Evolutionary conservation across 1,140 invertebrate genomes (phyloP), one percentile per base, ranked within the genome.

Genomic region (Zaprionus nigranus): DNA sequence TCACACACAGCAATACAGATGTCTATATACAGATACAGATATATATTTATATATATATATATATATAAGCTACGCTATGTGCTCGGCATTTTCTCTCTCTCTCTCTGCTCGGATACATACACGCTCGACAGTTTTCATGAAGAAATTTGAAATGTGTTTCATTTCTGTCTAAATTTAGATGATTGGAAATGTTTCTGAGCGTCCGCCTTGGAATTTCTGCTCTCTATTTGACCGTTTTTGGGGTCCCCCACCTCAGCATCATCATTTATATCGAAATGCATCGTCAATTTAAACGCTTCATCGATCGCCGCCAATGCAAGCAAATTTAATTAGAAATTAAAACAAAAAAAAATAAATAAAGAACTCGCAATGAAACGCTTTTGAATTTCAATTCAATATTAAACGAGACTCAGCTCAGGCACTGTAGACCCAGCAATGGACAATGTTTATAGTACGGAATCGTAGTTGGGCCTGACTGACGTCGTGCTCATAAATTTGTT

Each of bases 111-210:
- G 76, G 81, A 90, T 85, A 90, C 85, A 88, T 65, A 78, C 56
- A 62, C 63, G 81, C 70, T 82, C 81, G 84, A 81, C 85, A 81
- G 43, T 71, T 57, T 81, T 90, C 85, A 88, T 90, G 85, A 90
- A 90, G 90, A 85, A 82, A 12, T 87, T 82, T 90, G 82, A 90
- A 90, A 90, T 90, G 85, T 90, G 85, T 90, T 90, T 90, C 86
- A 90, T 90, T 90, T 90, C 81, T 34, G 83, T 88, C 84, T 87
- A 90, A 90, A 73, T 82, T 90, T 90, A 90, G 85, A 82, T 77
- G 81, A 90, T 90, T 90, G 85, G 85, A 90, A 88, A 90, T 90
- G 81, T 79, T 72, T 79, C 38, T 60, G 38, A 76, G 60, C 57
- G 13, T 11, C 38, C 20, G 62, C 38, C 62, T 61, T 64, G 82